Evolutionary conservation across 2,888 invertebrate genomes (phyloP).

Genomic region (Paralinhomoeus sp.): DNA sequence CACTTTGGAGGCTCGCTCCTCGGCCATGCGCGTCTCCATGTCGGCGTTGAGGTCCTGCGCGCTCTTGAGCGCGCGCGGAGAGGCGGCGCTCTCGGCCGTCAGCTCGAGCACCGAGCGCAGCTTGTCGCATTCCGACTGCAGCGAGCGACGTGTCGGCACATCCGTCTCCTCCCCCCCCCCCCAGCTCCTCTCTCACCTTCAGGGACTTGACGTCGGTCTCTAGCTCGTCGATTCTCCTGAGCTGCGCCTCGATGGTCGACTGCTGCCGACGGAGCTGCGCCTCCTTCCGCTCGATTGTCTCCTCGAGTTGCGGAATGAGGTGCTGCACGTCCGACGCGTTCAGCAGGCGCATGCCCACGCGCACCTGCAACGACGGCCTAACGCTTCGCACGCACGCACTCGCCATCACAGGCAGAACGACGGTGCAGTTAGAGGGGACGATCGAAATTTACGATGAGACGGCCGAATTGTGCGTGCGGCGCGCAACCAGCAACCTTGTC

Average conservation of each 20-base stretch:
- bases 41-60: constrained; percentile 12
- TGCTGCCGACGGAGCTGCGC: constrained; percentile 18
- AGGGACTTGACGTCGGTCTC: constrained; percentile 26
- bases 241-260: constrained; percentile 23
- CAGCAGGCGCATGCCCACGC: not conserved
- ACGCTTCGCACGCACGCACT: too few relatives aligned
- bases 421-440: too few relatives aligned
- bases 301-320: constrained; percentile 17
- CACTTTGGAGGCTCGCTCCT: constrained; percentile 15
- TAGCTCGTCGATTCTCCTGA: constrained; percentile 24
- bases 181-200: too few relatives aligned
- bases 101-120: constrained; percentile 31
- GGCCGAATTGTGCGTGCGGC: too few relatives aligned
- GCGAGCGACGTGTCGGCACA: too few relatives aligned
- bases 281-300: constrained; percentile 20
- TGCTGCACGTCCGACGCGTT: not conserved
- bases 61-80: constrained; percentile 5
- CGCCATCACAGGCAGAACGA: too few relatives aligned
- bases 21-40: too few relatives aligned
- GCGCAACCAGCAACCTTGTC: too few relatives aligned
- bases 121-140: constrained; percentile 28
- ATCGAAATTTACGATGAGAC: too few relatives aligned
- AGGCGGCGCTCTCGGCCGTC: constrained; percentile 25
- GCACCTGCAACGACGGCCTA: too few relatives aligned
- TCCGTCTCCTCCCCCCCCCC: too few relatives aligned